Conservation (phyloP, 1,140 invertebrate species). For the Potamilus streckersoni region DNA sequence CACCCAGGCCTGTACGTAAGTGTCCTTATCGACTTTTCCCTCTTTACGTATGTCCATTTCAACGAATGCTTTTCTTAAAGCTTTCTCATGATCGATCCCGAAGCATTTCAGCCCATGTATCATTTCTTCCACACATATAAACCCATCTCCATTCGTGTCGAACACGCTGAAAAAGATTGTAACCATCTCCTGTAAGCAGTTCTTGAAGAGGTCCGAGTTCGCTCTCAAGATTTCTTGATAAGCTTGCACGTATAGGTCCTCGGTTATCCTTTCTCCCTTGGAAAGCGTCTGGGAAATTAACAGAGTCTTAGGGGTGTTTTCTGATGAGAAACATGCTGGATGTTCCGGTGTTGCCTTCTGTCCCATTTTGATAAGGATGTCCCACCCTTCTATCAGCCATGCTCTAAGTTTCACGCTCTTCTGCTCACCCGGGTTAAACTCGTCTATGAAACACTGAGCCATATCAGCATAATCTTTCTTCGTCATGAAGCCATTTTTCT, state of each 20-base stretch:
- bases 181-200: slow-evolving; percentile 24
- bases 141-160: slow-evolving; percentile 27
- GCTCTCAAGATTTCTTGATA: slow-evolving; percentile 12
- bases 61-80: slow-evolving; percentile 13
- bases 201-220: slow-evolving; percentile 12
- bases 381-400: slow-evolving; percentile 30
- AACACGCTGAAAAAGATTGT: slow-evolving; percentile 30
- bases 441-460: slow-evolving; percentile 20
- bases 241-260: slow-evolving; percentile 28
- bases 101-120: slow-evolving; percentile 25
- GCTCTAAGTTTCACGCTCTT: slow-evolving; percentile 9
- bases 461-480: slow-evolving; percentile 19
- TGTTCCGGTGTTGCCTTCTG: not conserved
- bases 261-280: slow-evolving; percentile 14
- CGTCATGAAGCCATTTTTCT: slow-evolving; percentile 24
- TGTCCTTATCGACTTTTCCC: slow-evolving; percentile 18
- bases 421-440: slow-evolving; percentile 19
- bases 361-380: slow-evolving; percentile 14
- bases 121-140: slow-evolving; percentile 20
- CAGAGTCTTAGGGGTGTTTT: slow-evolving; percentile 1
- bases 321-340: not conserved
- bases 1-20: slow-evolving; percentile 31
- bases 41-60: slow-evolving; percentile 8
- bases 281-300: slow-evolving; percentile 9
- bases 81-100: slow-evolving; percentile 22